Conservation (phyloP, 1,140 invertebrate genomes). For the Periplaneta americana region DNA sequence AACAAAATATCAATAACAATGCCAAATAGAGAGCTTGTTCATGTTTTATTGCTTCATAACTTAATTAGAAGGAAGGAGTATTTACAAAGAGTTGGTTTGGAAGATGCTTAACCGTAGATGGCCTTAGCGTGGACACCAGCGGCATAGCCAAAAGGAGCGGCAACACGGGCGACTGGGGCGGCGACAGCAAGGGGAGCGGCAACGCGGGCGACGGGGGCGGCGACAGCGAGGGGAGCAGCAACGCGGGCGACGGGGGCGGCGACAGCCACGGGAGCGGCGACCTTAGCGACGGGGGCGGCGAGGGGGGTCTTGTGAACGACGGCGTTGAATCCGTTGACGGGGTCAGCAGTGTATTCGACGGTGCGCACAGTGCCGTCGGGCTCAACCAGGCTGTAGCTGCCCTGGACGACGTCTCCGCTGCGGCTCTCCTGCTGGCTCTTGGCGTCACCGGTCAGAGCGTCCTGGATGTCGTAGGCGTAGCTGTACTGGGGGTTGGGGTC, state of each 20-base stretch:
- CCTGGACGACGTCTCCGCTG: constrained; percentile 21
- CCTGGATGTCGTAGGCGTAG: constrained; percentile 21
- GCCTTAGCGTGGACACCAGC: background rate
- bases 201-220: background rate
- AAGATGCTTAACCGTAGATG: background rate
- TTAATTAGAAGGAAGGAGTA: background rate
- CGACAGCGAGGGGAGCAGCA: background rate
- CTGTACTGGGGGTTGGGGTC: constrained; percentile 14
- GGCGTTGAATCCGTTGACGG: constrained; percentile 28
- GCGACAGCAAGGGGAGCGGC: background rate
- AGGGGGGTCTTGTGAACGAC: constrained; percentile 9
- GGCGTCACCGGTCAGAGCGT: constrained; percentile 28
- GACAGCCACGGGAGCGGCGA: constrained; percentile 7
- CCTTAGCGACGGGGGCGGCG: constrained; percentile 1
- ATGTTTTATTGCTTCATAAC: background rate
- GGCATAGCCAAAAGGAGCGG: background rate
- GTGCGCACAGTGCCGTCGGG: constrained; percentile 25
- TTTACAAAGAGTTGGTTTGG: background rate
- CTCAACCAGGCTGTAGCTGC: constrained; percentile 21
- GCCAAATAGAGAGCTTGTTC: no score
- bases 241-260: background rate
- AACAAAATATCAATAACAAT: no score
- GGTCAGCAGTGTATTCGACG: constrained; percentile 28
- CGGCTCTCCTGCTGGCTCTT: constrained; percentile 21
- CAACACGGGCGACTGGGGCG: background rate